phyloP scores from a whole-genome alignment of 2,888 invertebrate species.

The Desoria tigrina region DNA sequence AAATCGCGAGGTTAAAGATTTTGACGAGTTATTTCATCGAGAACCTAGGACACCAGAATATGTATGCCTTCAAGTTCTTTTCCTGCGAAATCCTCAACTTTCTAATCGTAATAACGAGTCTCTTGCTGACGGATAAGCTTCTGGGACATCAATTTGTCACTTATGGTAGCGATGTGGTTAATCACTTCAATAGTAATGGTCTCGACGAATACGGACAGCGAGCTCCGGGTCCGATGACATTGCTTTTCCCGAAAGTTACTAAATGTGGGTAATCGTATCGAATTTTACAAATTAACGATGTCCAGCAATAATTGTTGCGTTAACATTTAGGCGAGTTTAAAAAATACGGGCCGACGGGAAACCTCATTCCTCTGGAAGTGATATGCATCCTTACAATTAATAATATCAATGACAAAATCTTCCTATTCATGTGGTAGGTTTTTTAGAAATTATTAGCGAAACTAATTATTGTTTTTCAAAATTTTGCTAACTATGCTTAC shows the following conservation, averaged over 20 bases:
- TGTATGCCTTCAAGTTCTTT: constrained; percentile 27
- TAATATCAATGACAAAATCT: constrained; percentile 35
- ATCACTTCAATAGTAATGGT: background rate
- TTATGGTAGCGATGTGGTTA: constrained; percentile 34
- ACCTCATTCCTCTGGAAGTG: constrained; percentile 20
- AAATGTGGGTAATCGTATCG: no score
- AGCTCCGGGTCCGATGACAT: constrained; percentile 26
- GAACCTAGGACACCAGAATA: constrained; percentile 24
- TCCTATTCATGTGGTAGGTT: constrained; percentile 34
- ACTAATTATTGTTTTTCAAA: background rate
- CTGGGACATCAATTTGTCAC: constrained; percentile 42
- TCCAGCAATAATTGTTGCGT: no score
- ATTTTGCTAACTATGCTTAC: background rate
- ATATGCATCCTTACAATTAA: constrained; percentile 34
- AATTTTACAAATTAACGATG: no score
- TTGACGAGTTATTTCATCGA: constrained; percentile 23
- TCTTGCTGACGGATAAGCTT: constrained; percentile 53
- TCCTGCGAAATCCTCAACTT: constrained; percentile 44
- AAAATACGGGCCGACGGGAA: constrained; percentile 23
- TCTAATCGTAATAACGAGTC: constrained; percentile 53
- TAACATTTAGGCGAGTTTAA: constrained; percentile 6
- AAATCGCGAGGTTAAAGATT: background rate
- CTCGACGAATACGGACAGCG: background rate
- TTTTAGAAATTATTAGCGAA: background rate
- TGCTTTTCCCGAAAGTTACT: constrained; percentile 31